A percentile compares a stretch with the other conserved stretches of the same genome.
These are phyloP conservation scores for Propithecus coquereli DNA, from an alignment of 2,113 vertebrate genomes.

Conservation along the genomic window DNA sequence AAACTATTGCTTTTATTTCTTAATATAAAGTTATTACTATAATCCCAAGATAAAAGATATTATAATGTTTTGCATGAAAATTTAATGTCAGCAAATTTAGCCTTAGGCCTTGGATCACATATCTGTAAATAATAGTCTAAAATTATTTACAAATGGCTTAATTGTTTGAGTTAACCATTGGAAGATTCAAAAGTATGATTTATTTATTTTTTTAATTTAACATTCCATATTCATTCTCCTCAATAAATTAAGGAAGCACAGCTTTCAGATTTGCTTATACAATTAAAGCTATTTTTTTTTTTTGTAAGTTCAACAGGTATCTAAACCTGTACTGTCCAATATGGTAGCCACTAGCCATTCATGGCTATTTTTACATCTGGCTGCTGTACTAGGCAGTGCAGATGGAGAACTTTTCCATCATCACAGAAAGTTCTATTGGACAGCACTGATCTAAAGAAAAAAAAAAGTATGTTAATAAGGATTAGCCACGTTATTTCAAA, in stretches of 20 bases:
- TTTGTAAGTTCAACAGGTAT: not conserved
- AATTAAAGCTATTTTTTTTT: not conserved
- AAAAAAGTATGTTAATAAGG: not conserved
- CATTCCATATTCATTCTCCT: not conserved
- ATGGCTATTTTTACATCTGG: not conserved
- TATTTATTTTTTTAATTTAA: slow-evolving; percentile 17
- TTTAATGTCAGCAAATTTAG: not conserved
- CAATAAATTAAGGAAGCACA: not conserved
- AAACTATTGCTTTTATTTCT: not conserved
- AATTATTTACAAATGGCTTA: not conserved
- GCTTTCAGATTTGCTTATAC: not conserved
- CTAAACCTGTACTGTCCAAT: too few relatives aligned
- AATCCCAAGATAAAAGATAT: not conserved
- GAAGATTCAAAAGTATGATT: not conserved
- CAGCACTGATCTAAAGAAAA: not conserved
- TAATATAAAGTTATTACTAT: not conserved
- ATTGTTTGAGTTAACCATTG: not conserved
- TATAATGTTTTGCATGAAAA: not conserved
- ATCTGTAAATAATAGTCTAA: not conserved
- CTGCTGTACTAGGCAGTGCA: not conserved
- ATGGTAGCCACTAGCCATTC: not conserved
- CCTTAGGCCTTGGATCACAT: not conserved
- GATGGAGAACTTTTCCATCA: not conserved
- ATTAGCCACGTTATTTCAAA: not conserved
- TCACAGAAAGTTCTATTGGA: not conserved